These are phyloP conservation scores for Maccullochella peelii DNA, from an alignment of 2,113 vertebrate genomes.

Conservation along the genomic window DNA sequence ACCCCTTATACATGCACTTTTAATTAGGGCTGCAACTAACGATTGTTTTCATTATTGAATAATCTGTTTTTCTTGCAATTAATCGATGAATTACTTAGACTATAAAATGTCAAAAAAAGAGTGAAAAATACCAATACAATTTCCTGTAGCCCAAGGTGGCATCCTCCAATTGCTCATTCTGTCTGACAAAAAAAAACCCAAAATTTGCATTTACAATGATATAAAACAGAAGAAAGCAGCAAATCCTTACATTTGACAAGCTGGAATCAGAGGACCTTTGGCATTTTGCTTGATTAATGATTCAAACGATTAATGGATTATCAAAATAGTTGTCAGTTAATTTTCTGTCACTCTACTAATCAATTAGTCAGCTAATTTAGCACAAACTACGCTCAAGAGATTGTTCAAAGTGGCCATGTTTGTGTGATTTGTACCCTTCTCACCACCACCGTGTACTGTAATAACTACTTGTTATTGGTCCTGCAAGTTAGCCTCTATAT, in stretches of 20 bases:
- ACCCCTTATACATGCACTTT: neutral
- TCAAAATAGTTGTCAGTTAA: neutral
- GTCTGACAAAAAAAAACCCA: no score
- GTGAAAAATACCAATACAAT: neutral
- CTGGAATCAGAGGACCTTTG: neutral
- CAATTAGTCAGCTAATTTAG: neutral
- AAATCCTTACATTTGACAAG: neutral
- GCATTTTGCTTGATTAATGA: neutral
- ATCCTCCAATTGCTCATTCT: no score
- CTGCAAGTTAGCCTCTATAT: neutral
- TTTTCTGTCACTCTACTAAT: neutral
- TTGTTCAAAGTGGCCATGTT: neutral
- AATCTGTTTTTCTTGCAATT: neutral
- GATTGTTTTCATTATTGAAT: neutral
- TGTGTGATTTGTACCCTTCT: neutral
- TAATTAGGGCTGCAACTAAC: neutral
- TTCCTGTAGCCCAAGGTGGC: neutral
- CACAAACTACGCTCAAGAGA: neutral
- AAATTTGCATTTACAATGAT: neutral
- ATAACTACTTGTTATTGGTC: conserved; percentile 2
- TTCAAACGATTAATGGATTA: neutral
- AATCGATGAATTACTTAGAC: neutral
- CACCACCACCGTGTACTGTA: neutral
- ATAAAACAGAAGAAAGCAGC: neutral
- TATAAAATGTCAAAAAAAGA: neutral